Evolutionary conservation across 2,113 vertebrate genomes (phyloP), one percentile per base, ranked within the genome.

Genomic region (Rhegmatorhina hoffmannsi): DNA sequence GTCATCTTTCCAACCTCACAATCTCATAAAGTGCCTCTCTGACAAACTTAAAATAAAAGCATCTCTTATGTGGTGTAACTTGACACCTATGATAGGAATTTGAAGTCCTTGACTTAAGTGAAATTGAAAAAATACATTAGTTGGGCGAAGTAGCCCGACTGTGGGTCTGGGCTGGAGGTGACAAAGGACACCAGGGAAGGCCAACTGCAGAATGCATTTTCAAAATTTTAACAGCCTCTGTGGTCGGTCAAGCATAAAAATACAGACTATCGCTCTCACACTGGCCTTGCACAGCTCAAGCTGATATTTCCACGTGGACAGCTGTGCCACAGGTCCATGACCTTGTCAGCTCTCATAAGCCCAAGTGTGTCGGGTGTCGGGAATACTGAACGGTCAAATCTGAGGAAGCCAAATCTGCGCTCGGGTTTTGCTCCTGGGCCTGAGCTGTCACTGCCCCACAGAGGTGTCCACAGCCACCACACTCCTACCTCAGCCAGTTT

Each of bases 321-420:
- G 68, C 69, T 60, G 29, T 53, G 87, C 86, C 87, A 84, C 4
- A 87, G 86, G 84, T 67, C 77, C 58, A 9, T 2, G 89, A 92
- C 89, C 91, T 44, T 95, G 95, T 84, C 96, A 92, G 91, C 56
- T 95, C 87, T 82, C 69, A 33, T 91, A 89, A 94, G 49, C 75
- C 89, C 66, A 34, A 44, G 75, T 16, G 66, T 36, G 52, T 75
- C 2, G 2, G 59, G 44, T n/a, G 53, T 6, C 43, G 64, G 26
- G 49, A 68, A 59, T 72, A 70, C 1, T 64, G 67, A 85, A 24
- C 5, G 1, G 72, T 75, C 52, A 47, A n/a, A 49, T 69, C 44
- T 11, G 79, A 73, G 78, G 28, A 40, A 59, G 47, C 67, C 68
- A 70, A 49, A 85, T 55, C 88, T 93, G 68, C 76, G 24, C 64